Evolutionary conservation across 2,113 vertebrate genomes (phyloP).

Genomic region (Raja brachyura): DNA sequence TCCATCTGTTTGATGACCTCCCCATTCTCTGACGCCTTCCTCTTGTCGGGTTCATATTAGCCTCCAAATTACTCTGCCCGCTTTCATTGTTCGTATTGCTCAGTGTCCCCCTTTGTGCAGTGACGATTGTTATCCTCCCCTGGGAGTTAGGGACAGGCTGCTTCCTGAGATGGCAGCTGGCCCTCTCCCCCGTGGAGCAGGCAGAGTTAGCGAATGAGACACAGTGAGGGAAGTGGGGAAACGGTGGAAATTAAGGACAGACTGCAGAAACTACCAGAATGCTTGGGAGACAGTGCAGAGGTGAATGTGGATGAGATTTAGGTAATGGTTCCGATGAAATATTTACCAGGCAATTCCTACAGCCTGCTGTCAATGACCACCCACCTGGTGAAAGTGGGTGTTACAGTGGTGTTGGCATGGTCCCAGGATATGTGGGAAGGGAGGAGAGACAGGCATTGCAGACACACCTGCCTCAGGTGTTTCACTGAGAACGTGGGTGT

Average conservation of each 20-base stretch:
- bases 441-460: background rate
- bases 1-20: background rate
- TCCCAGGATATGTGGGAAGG: background rate
- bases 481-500: background rate
- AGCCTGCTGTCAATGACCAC: background rate
- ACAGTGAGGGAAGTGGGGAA: background rate
- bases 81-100: background rate
- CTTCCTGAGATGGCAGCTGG: background rate
- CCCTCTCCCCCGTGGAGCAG: background rate
- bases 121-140: background rate
- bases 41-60: background rate
- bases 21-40: background rate
- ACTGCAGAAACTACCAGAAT: background rate
- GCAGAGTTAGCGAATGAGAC: background rate
- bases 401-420: background rate
- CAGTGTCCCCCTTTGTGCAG: background rate
- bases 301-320: background rate
- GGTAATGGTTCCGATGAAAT: background rate
- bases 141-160: background rate
- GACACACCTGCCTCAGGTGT: background rate
- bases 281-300: background rate
- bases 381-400: background rate
- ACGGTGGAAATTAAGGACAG: background rate
- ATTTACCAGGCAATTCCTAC: background rate
- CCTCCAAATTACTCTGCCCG: background rate